phyloP scores from a whole-genome alignment of 2,888 invertebrate genomes.

The Cerastis rubricosa region DNA sequence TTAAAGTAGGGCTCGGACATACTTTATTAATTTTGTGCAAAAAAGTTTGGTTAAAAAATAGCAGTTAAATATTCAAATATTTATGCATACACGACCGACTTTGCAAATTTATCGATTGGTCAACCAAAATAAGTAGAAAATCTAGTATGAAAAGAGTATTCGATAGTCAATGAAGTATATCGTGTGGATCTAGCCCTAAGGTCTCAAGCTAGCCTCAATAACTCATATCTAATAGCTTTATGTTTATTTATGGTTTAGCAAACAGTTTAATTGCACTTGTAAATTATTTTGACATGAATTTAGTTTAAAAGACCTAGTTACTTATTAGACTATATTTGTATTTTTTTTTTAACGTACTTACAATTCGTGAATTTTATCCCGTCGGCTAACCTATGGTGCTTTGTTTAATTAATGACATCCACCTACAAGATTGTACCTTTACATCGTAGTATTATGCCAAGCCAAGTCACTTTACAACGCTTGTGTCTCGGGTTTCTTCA shows the following conservation, averaged over 20 bases:
- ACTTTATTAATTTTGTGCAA: conserved; percentile 2
- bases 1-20: conserved; percentile 9
- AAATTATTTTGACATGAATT: conserved; percentile 26
- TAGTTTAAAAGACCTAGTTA: conserved; percentile 11
- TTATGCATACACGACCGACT: conserved; percentile 5
- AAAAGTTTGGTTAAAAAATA: conserved; percentile 23
- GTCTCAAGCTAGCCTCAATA: conserved; percentile 40
- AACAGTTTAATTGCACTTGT: conserved; percentile 34
- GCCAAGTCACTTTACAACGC: no score
- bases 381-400: not conserved
- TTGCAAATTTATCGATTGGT: conserved; percentile 6
- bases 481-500: no score
- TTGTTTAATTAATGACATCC: not conserved
- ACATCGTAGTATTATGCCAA: not conserved
- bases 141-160: conserved; percentile 1
- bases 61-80: conserved; percentile 16
- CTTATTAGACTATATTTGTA: not conserved
- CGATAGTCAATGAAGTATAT: not conserved
- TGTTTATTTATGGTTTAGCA: conserved; percentile 46
- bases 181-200: conserved; percentile 7
- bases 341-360: conserved; percentile 5
- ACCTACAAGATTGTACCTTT: not conserved
- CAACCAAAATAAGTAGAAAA: conserved; percentile 22
- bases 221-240: conserved; percentile 40
- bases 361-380: conserved; percentile 7